Evolutionary conservation across 1,140 invertebrate genomes (phyloP), one percentile per base, ranked within the genome.

Genomic region (Pectinophora gossypiella): DNA sequence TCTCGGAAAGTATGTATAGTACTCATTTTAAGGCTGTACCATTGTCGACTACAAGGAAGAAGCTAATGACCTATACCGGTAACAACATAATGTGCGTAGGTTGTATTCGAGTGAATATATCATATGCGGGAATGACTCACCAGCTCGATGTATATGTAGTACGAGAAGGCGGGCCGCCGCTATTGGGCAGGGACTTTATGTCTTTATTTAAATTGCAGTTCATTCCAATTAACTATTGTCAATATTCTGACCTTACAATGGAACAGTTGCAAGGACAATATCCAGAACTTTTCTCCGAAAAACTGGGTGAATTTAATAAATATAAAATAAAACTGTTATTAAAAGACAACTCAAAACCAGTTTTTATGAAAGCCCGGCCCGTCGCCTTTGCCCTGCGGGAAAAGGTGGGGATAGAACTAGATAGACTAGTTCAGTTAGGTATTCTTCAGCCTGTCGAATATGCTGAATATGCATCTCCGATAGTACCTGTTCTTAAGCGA

Each of bases 131-230:
- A 19, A 18, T 16, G 2, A 18, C 15, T 4, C 15, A n/a, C 19
- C 4, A 19, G 2, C 40, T 43, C 4, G 18, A 18, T 43, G 5
- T 43, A 2, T 43, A 19, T 19, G 40, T 43, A n/a, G 40, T 43
- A 3, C 3, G 19, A n/a, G 19, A 43, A 9, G 40, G 40, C 7
- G 40, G 40, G 2, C 19, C 40, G 7, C 40, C 40, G 3, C 6
- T 43, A 9, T n/a, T 43, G 18, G 40, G 40, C 40, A 18, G 40
- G 13, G 40, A 43, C 19, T 43, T 43, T n/a, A 43, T 43, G 2
- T 19, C 16, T 43, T 5, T 19, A 19, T 43, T 43, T 43, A 19
- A 43, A 5, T n/a, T 43, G 13, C 16, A 43, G 18, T 19, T 43
- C 7, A 19, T 13, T 5, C 7, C 3, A 43, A n/a, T 43, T 9